Evolutionary conservation across 2,113 vertebrate species (phyloP), one percentile per base, ranked within the genome.

Genomic region (Oxyruncus cristatus): DNA sequence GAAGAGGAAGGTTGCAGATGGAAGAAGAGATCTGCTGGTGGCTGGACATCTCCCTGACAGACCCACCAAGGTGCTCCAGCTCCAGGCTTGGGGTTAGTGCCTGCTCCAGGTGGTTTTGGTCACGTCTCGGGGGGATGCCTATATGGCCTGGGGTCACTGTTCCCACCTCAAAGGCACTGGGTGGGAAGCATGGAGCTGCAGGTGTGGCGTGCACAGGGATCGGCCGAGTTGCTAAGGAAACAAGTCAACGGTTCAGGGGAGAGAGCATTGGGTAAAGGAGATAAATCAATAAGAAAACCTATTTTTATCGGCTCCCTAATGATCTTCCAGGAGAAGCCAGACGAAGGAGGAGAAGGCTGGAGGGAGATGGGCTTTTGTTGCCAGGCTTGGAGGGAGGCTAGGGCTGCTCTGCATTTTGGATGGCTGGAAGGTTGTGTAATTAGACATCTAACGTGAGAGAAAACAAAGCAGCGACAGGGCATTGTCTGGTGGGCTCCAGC

Each of bases 231-330:
- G 97, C 98, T 97, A 98, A 92, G 97, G 98, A 98, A 98, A 98
- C 98, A 88, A 97, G 97, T 98, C 97, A 97, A 97, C 22, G 85
- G 53, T 97, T 90, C 37, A 95, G 93, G 97, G 96, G 95, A 96
- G 97, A 96, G 97, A 93, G 95, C 74, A 55, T 90, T 95, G 97
- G 97, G 89, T 91, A 98, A 98, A 97, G 85, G 97, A 97, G 97
- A 98, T 98, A 98, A 98, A 98, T 98, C 98, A 98, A 98, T 98
- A 97, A 98, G 94, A 62, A 71, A 97, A 96, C 95, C 97, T 98
- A 97, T 98, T 98, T 98, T 98, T 98, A 97, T 97, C 96, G 58
- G 97, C 97, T 98, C 97, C 97, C 92, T 98, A 97, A 98, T 97
- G 97, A 97, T 98, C 80, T 77, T 97, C 71, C 89, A 96, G 83